Conservation (phyloP, 2,113 vertebrate species). For the Monopterus albus region DNA sequence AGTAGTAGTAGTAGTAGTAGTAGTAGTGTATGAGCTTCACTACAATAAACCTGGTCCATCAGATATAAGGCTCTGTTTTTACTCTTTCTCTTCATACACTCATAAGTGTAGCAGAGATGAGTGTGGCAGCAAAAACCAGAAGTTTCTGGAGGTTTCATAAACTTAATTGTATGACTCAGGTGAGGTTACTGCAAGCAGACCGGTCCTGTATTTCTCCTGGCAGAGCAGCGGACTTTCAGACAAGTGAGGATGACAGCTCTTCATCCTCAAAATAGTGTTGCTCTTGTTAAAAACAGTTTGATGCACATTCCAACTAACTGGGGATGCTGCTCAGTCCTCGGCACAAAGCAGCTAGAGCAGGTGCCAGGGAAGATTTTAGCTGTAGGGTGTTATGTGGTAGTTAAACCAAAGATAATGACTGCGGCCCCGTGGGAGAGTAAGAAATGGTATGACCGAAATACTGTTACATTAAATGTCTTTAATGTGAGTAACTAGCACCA, state of each 20-base stretch:
- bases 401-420: slow-evolving; percentile 31
- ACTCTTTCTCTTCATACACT: not conserved
- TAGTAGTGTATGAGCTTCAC: too few relatives aligned
- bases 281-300: not conserved
- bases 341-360: slow-evolving; percentile 41
- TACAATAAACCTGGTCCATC: not conserved
- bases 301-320: slow-evolving; percentile 3
- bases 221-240: not conserved
- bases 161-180: not conserved
- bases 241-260: not conserved
- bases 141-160: not conserved
- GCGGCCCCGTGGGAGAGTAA: slow-evolving; percentile 1
- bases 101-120: not conserved
- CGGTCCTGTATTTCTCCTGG: not conserved
- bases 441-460: slow-evolving; percentile 50
- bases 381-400: slow-evolving; percentile 31
- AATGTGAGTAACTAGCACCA: not conserved
- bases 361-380: slow-evolving; percentile 45
- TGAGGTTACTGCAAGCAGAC: not conserved
- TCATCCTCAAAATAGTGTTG: not conserved
- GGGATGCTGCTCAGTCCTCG: not conserved
- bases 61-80: not conserved
- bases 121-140: too few relatives aligned
- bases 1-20: too few relatives aligned
- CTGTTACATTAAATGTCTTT: slow-evolving; percentile 9